Percentiles rank a stretch among this genome's conserved stretches.
Evolutionary conservation across 2,888 invertebrate species (phyloP).

Genomic region (Drosophila merina): DNA sequence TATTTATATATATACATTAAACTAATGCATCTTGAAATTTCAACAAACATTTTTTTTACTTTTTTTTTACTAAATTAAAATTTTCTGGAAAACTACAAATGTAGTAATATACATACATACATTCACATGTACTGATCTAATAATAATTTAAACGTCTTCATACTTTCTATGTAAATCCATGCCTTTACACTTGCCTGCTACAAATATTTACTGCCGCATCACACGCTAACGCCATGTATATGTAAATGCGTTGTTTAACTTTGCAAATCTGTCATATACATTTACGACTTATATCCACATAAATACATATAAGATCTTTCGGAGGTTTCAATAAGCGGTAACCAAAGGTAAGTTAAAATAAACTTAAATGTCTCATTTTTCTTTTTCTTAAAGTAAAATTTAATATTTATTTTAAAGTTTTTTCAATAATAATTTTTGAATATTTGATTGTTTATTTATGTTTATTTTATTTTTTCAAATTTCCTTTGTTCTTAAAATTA

Average conservation of each 20-base stretch:
- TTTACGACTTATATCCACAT: conserved; percentile 35
- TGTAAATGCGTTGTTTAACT: background rate
- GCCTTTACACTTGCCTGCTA: background rate
- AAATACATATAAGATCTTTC: conserved; percentile 81
- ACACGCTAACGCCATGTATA: background rate
- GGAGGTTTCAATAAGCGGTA: conserved; percentile 83
- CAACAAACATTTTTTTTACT: too few species aligned
- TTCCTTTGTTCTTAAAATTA: background rate
- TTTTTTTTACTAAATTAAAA: too few species aligned
- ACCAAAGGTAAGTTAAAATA: conserved; percentile 82
- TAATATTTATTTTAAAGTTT: conserved; percentile 25
- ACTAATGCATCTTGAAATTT: too few species aligned
- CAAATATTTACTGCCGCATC: background rate
- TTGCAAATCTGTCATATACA: background rate
- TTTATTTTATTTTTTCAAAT: background rate
- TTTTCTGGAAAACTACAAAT: too few species aligned
- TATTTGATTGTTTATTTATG: background rate
- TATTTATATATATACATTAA: too few species aligned
- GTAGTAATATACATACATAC: too few species aligned
- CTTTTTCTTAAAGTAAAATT: background rate
- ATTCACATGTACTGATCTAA: too few species aligned
- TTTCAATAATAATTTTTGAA: too few species aligned
- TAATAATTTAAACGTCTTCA: background rate
- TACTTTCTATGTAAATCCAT: background rate
- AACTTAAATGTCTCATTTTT: background rate